Conservation (phyloP, 2,113 vertebrate genomes). For the Clarias batrachus region DNA sequence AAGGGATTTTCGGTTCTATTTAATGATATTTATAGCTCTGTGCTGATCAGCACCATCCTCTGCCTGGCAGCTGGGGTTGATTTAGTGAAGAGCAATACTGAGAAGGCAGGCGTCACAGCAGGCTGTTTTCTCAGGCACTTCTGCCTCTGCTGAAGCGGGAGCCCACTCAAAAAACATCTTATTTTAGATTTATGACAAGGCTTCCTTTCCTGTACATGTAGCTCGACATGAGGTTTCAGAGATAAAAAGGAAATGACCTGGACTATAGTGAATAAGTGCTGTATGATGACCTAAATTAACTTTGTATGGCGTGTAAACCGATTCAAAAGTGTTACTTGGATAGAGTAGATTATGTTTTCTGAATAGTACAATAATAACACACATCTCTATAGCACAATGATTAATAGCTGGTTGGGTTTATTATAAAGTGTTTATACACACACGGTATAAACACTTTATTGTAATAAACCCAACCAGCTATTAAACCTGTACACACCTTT, state of each 20-base stretch:
- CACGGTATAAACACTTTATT: too few relatives aligned
- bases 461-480: too few relatives aligned
- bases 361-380: background rate
- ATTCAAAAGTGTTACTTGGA: background rate
- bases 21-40: slow-evolving; percentile 18
- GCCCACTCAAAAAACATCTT: slow-evolving; percentile 24
- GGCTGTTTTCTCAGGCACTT: slow-evolving; percentile 12
- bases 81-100: slow-evolving; percentile 1
- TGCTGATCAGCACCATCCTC: background rate
- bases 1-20: background rate
- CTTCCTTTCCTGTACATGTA: background rate
- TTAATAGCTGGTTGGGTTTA: background rate
- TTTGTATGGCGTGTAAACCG: background rate
- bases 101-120: background rate
- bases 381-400: background rate
- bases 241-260: background rate
- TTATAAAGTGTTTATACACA: background rate
- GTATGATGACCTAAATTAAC: background rate
- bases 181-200: slow-evolving; percentile 7
- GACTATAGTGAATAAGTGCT: background rate
- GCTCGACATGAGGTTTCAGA: background rate
- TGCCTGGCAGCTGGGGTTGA: slow-evolving; percentile 12
- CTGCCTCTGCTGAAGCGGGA: background rate
- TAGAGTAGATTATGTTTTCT: background rate
- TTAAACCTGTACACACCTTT: too few relatives aligned